Conservation (phyloP, 2,797 vertebrate genomes). For the Chelon labrosus region DNA sequence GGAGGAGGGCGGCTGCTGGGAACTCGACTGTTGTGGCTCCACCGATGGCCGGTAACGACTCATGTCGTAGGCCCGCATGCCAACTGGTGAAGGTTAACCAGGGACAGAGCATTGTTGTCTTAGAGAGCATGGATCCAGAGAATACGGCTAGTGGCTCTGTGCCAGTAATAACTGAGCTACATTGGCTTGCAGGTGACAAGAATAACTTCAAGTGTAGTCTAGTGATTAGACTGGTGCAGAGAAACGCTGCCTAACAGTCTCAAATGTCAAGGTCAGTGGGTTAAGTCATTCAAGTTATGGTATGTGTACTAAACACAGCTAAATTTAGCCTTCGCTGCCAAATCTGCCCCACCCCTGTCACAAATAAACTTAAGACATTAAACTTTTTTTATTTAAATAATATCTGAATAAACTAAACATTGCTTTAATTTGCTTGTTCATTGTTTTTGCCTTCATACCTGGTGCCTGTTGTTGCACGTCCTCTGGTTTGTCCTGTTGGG, state of each 20-base stretch:
- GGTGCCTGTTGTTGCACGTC: conserved; percentile 89
- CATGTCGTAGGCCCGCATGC: conserved; percentile 87
- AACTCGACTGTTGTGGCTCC: conserved; percentile 84
- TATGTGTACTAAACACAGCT: conserved; percentile 41
- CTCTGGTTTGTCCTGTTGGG: conserved; percentile 91
- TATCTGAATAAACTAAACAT: not conserved
- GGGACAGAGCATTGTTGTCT: conserved; percentile 32
- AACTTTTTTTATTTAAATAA: not conserved
- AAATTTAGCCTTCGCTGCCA: conserved; percentile 36
- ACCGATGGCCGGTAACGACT: conserved; percentile 88
- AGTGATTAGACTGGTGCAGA: conserved; percentile 35
- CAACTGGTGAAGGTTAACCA: conserved; percentile 71
- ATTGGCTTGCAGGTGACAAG: conserved; percentile 32
- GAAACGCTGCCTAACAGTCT: conserved; percentile 41
- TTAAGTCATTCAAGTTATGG: conserved; percentile 39
- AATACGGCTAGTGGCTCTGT: conserved; percentile 2
- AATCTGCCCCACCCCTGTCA: not conserved
- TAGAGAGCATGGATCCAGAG: conserved; percentile 17
- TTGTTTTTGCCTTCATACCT: conserved; percentile 77
- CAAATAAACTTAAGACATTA: not conserved
- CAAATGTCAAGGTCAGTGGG: conserved; percentile 58
- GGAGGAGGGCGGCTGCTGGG: conserved; percentile 85
- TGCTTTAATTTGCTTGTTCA: not conserved
- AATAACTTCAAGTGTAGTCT: conserved; percentile 53
- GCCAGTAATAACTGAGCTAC: conserved; percentile 40